Evolutionary conservation across 2,888 invertebrate species (phyloP).

Genomic region (Exocentrus adspersus): DNA sequence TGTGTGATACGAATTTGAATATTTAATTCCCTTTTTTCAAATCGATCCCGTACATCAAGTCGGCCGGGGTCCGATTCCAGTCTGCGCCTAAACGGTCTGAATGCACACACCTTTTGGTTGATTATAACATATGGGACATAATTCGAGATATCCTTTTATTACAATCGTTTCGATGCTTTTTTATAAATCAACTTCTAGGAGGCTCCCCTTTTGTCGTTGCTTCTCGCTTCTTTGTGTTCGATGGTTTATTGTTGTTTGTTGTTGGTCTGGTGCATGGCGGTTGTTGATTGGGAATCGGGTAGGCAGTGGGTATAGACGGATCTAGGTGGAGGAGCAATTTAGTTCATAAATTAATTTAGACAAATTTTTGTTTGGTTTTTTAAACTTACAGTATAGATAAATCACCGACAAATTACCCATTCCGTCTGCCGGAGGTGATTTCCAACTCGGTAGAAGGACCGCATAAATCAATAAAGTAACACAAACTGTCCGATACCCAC

Average conservation of each 20-base stretch:
- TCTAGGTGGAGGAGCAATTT: not conserved
- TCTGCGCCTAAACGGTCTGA: conserved; percentile 20
- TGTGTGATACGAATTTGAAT: conserved; percentile 40
- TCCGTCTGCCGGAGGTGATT: not conserved
- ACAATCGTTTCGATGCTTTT: conserved; percentile 28
- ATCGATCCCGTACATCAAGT: conserved; percentile 40
- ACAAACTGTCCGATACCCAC: conserved; percentile 14
- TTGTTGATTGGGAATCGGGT: conserved; percentile 13
- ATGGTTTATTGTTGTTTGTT: conserved; percentile 17
- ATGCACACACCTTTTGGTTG: conserved; percentile 38
- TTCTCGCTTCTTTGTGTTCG: not conserved
- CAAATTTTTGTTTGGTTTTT: too few relatives aligned
- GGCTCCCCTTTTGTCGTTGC: conserved; percentile 9
- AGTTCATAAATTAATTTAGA: too few relatives aligned
- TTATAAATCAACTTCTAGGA: conserved; percentile 17
- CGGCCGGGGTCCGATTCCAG: conserved; percentile 14
- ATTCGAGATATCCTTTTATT: conserved; percentile 55
- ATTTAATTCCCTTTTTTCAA: conserved; percentile 39
- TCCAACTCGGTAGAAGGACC: not conserved
- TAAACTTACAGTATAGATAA: too few relatives aligned
- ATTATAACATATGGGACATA: conserved; percentile 57
- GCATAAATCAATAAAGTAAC: conserved; percentile 20
- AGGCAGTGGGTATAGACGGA: not conserved
- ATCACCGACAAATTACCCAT: not conserved
- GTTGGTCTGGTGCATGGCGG: not conserved